phyloP scores from a whole-genome alignment of 2,113 vertebrate species.

The Neotragus pygmaeus region DNA sequence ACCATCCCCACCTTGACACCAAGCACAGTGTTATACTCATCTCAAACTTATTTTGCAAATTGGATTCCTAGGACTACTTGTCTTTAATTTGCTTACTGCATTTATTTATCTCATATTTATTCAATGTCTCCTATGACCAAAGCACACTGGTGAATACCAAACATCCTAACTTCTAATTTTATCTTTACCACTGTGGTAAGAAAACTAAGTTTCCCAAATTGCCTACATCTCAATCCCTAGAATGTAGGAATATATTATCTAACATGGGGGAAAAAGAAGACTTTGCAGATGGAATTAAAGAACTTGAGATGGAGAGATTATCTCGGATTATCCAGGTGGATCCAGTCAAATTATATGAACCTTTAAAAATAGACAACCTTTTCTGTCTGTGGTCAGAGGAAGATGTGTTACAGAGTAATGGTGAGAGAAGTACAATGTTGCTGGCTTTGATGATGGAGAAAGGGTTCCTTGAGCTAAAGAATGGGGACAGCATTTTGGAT shows the following conservation, averaged over 20 bases:
- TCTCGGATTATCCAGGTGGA: neutral
- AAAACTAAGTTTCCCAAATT: neutral
- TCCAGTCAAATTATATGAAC: neutral
- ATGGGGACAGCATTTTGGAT: neutral
- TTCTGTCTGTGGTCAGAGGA: neutral
- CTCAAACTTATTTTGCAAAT: neutral
- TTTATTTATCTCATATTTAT: neutral
- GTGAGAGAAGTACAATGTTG: neutral
- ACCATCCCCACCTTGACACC: neutral
- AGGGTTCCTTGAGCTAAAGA: neutral
- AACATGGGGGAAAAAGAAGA: neutral
- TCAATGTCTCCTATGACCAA: neutral
- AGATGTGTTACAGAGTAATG: neutral
- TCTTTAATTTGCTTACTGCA: neutral
- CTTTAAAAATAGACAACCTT: neutral
- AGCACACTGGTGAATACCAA: neutral
- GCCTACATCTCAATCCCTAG: neutral
- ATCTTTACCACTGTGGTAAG: neutral
- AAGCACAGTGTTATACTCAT: neutral
- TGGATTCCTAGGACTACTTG: neutral
- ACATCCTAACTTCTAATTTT: neutral
- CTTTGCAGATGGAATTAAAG: neutral
- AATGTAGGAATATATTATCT: neutral
- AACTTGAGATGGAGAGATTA: neutral
- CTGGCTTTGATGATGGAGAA: neutral